These are phyloP conservation scores for Poeciliopsis infans DNA, from an alignment of 2,797 vertebrate species.

Conservation along the genomic window DNA sequence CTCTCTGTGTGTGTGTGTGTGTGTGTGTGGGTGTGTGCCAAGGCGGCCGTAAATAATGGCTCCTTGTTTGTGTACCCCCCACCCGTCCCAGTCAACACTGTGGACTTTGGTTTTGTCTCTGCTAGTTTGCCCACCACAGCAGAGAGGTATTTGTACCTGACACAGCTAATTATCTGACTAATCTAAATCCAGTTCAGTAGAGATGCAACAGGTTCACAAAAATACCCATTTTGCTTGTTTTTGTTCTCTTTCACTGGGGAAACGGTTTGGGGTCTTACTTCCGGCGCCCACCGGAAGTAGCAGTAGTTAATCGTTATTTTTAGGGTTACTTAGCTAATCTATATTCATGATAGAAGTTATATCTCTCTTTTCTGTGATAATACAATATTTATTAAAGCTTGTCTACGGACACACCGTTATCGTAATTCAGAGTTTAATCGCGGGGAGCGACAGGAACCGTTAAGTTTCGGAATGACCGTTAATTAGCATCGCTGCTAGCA, in stretches of 20 bases:
- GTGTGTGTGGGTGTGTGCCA: neutral
- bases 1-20: neutral
- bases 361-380: too few species aligned
- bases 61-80: constrained; percentile 3
- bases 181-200: neutral
- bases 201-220: neutral
- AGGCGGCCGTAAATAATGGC: neutral
- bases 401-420: too few species aligned
- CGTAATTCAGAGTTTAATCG: too few species aligned
- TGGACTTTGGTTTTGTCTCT: constrained; percentile 18
- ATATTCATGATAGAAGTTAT: too few species aligned
- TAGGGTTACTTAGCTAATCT: too few species aligned
- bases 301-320: too few species aligned
- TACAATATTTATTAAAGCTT: too few species aligned
- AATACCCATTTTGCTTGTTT: neutral
- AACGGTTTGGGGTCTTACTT: too few species aligned
- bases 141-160: neutral
- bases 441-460: too few species aligned
- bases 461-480: too few species aligned
- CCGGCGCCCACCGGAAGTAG: too few species aligned
- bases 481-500: too few species aligned
- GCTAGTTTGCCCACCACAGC: neutral
- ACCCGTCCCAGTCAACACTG: neutral
- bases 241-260: neutral
- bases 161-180: neutral